Conservation (phyloP, 2,888 invertebrate species). For the Parnassius glacialis region DNA sequence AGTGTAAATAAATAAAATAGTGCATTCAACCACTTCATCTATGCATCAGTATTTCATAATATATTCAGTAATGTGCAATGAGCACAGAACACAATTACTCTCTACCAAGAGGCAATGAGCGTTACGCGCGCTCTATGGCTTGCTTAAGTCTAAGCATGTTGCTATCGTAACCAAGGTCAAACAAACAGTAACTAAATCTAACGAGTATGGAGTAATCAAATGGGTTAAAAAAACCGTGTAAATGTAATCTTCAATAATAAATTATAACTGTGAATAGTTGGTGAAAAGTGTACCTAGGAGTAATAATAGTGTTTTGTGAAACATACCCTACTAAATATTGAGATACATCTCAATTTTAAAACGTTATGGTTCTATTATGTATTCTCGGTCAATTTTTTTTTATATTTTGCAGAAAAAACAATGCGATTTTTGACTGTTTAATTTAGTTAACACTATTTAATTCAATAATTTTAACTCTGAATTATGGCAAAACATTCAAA, state of each 20-base stretch:
- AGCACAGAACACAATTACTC: too few species aligned
- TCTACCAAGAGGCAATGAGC: too few species aligned
- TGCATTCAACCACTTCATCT: too few species aligned
- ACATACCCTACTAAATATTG: too few species aligned
- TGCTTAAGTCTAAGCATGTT: slow-evolving; percentile 29
- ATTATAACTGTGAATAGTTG: slow-evolving; percentile 22
- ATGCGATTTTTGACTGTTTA: slow-evolving; percentile 19
- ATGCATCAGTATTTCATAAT: too few species aligned
- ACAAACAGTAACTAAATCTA: slow-evolving; percentile 63
- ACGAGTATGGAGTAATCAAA: slow-evolving; percentile 41
- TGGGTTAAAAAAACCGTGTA: slow-evolving; percentile 72
- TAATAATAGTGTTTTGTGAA: neutral
- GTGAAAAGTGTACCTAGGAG: slow-evolving; percentile 25
- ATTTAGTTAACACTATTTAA: slow-evolving; percentile 24
- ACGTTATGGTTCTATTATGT: neutral
- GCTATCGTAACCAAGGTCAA: slow-evolving; percentile 74
- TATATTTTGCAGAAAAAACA: slow-evolving; percentile 19
- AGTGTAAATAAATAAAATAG: too few species aligned
- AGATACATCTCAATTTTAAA: too few species aligned
- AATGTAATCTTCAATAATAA: slow-evolving; percentile 34
- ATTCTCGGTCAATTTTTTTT: slow-evolving; percentile 1
- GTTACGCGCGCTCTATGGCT: too few species aligned
- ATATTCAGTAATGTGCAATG: too few species aligned
- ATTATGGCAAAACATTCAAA: slow-evolving; percentile 67
- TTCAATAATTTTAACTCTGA: slow-evolving; percentile 47